Evolutionary conservation across 2,888 invertebrate species (phyloP).

Genomic region (Apodemia duryi): DNA sequence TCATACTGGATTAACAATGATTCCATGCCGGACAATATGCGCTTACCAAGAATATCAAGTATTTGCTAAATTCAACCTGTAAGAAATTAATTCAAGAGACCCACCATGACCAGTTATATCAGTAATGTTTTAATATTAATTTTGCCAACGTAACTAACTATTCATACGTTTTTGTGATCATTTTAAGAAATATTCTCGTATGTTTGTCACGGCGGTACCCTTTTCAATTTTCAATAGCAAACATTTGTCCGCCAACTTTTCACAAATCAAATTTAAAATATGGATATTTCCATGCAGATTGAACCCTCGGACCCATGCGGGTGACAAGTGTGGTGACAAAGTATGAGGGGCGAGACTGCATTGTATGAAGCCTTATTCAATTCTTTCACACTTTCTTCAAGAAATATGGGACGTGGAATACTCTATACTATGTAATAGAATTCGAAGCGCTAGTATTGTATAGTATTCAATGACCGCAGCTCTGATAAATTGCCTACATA

Average conservation of each 20-base stretch:
- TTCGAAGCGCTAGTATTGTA: neutral
- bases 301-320: slow-evolving; percentile 59
- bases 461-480: neutral
- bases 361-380: slow-evolving; percentile 50
- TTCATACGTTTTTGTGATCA: slow-evolving; percentile 26
- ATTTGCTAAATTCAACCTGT: no score
- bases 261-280: slow-evolving; percentile 77
- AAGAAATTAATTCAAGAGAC: no score
- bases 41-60: no score
- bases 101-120: no score
- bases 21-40: no score
- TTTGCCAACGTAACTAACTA: neutral
- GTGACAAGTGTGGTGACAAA: slow-evolving; percentile 57
- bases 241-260: slow-evolving; percentile 68
- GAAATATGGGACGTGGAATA: slow-evolving; percentile 22
- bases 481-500: neutral
- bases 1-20: no score
- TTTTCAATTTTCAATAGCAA: slow-evolving; percentile 75
- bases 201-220: slow-evolving; percentile 71
- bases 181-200: slow-evolving; percentile 36
- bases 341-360: slow-evolving; percentile 46
- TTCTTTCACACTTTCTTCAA: slow-evolving; percentile 37
- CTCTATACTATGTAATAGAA: slow-evolving; percentile 21
- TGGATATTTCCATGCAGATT: slow-evolving; percentile 71
- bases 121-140: no score